Base-by-base conservation (phyloP, 2,113 vertebrate genomes). In the Tiliqua scincoides region DNA sequence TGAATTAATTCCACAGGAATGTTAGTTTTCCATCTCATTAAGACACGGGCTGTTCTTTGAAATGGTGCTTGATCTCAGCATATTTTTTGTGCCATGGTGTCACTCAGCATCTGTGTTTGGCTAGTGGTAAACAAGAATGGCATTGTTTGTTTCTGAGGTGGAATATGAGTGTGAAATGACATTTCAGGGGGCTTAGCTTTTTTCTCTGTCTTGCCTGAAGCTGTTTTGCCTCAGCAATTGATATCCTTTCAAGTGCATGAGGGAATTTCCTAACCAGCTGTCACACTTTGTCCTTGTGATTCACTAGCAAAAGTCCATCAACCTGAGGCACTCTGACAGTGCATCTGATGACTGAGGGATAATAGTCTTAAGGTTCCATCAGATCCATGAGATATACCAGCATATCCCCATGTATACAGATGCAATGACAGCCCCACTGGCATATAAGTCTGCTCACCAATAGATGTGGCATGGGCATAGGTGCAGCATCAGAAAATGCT, bases 141-240 rank as follows among this genome's bases (percentile, higher is more conserved):
- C 67, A 23, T 73, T 83, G 82, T 83, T 70, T 83, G 82, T 59
- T 63, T 70, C 83, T 43, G 72, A 1, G 65, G 3, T 79, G 73
- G 48, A 65, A 82, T 88, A 65, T 63, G 79, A 74, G 63, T 57
- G 6, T 82, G 77, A 86, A 90, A 37, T 77, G 37, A 87, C 59
- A 79, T 17, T 0, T 1, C 54, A 84, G 70, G 72, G 82, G 75
- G 8, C 3, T 65, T 73, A 52, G 35, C 0, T 43, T 40, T 12
- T 27, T 12, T 27, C 35, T 35, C 54, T 72, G 25, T 62, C 32
- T 79, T 15, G 1, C 43, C 27, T 52, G 65, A 75, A 52, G 59
- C 71, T 86, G 6, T 88, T 92, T 91, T 84, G 6, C 63, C 80
- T 57, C 73, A 48, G 2, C 18, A 85, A 61, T 74, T 85, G 54